These are phyloP conservation scores for Zhengitettix transpicula DNA, from an alignment of 2,888 invertebrate species.

Conservation along the genomic window DNA sequence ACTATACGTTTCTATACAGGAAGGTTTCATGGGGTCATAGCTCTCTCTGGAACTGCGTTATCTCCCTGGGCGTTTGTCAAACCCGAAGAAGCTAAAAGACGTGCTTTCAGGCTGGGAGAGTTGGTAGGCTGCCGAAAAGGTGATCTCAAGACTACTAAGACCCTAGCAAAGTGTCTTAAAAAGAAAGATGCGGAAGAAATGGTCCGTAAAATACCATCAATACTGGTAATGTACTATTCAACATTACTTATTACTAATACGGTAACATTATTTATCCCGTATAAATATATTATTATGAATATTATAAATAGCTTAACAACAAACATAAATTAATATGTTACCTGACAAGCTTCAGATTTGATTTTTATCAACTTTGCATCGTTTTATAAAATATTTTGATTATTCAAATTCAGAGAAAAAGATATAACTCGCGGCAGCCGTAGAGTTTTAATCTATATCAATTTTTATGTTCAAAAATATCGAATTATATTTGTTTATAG, in stretches of 20 bases:
- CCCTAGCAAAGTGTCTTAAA: slow-evolving; percentile 5
- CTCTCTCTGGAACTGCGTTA: slow-evolving; percentile 12
- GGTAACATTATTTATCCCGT: no score
- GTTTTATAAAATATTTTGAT: no score
- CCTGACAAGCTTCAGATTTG: no score
- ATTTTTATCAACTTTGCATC: no score
- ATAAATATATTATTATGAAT: no score
- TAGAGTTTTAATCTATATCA: no score
- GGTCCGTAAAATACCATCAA: background rate
- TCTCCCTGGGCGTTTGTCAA: slow-evolving; percentile 10
- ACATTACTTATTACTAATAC: background rate
- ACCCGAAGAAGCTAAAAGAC: slow-evolving; percentile 2
- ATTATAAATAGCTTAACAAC: no score
- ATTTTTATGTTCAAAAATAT: no score
- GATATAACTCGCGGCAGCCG: no score
- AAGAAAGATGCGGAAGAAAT: slow-evolving; percentile 5
- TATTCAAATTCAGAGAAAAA: no score
- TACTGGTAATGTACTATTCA: background rate
- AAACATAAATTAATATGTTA: no score
- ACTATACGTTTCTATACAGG: slow-evolving; percentile 1
- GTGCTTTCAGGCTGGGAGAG: slow-evolving; percentile 10
- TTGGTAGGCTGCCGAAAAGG: slow-evolving; percentile 8
- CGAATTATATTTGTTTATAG: no score
- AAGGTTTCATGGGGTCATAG: slow-evolving; percentile 9
- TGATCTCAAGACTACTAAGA: background rate